Evolutionary conservation across 2,888 invertebrate genomes (phyloP), one percentile per base, ranked within the genome.

Genomic region (Brenthis daphne): DNA sequence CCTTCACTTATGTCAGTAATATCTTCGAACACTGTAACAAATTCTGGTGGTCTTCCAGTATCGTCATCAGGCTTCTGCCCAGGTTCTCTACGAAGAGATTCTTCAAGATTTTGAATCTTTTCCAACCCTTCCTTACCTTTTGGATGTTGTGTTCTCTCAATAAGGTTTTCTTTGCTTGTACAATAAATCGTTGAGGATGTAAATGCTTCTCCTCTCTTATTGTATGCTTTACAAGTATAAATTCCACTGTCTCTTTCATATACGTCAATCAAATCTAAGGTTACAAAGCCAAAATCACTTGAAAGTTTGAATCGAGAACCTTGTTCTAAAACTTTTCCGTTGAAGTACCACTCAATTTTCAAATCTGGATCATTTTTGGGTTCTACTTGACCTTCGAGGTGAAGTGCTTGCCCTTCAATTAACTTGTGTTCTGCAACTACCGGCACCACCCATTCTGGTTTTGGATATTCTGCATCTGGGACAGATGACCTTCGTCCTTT

Each of bases 251-350:
- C 99, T 78, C 98, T 95, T 82, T 97, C 97, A 82, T 98, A 98
- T 0, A 97, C 97, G 83, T 98, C 98, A 29, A 95, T 96, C 64
- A 99, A 93, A 85, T 99, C 99, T 77, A 99, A 93, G 4, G 98
- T 98, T 6, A 99, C 99, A 84, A 98, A 99, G 65, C 99, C 99
- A 85, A 99, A 99, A 82, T 99, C 99, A 82, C 96, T 97, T 1
- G 97, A 97, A 83, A 98, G 95, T 85, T 98, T 98, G 86, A 98
- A 98, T 75, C 98, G 94, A 3, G 98, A 96, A 70, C 96, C 98
- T 83, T 97, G 96, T 76, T 96, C 96, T 60, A 98, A 87, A 48
- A 96, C 94, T 89, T 98, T 97, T 61, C 98, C 98, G 83, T 98
- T 98, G 83, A 98, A 97, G 87, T 96, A 98, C 98, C 98, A 98